phyloP scores from a whole-genome alignment of 2,113 vertebrate species.

The Nycticryphes semicollaris region DNA sequence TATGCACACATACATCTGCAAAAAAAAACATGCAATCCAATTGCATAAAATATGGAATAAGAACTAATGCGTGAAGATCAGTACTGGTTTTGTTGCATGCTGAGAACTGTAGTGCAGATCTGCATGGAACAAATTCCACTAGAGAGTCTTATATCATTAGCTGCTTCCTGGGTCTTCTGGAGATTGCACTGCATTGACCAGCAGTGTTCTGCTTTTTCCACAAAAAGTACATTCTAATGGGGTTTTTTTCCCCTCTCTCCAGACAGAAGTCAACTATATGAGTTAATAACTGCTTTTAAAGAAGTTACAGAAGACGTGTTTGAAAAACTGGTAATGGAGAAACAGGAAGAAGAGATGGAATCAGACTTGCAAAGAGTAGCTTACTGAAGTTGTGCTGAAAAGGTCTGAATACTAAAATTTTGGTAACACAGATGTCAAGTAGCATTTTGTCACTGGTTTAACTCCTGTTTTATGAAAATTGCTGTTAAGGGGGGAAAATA shows the following conservation, averaged over 20 bases:
- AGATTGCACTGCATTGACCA: not conserved
- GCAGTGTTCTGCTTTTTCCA: not conserved
- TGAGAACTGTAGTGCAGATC: not conserved
- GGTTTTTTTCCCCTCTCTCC: accelerated
- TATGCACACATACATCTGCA: not conserved
- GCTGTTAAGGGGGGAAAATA: accelerated
- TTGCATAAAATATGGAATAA: not conserved
- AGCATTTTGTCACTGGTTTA: not conserved
- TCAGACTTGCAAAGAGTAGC: not conserved
- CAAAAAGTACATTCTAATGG: not conserved
- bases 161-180: not conserved
- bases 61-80: not conserved
- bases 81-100: not conserved
- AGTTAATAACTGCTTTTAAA: not conserved
- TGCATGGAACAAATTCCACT: not conserved
- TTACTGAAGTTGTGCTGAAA: not conserved
- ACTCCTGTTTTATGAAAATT: not conserved
- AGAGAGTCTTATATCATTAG: not conserved
- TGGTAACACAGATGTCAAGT: not conserved
- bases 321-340: not conserved
- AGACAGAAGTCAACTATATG: not conserved
- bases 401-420: not conserved
- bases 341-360: not conserved
- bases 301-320: not conserved
- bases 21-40: not conserved